Base-by-base conservation (phyloP, 2,797 vertebrate species). In the Dromococcyx pavoninus region DNA sequence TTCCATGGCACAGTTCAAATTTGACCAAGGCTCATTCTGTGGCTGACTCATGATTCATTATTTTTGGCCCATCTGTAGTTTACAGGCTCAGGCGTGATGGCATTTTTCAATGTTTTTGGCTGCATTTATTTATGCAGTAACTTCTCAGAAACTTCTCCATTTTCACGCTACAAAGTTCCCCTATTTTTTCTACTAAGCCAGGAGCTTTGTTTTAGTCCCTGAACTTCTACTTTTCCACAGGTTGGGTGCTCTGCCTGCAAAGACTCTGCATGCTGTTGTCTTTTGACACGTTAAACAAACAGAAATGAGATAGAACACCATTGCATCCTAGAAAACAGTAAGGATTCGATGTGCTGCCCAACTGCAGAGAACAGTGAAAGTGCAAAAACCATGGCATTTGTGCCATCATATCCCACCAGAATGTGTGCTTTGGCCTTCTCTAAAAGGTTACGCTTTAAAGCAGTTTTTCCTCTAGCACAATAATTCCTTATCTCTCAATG, bases 401-500 rank as follows among this genome's bases (percentile, higher is more conserved):
- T 66, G 64, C 37, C 19, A 18, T 56, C 4, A 0, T 57, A 51
- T 57, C 43, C 25, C 30, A 21, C 67, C 37, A 67, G 53, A 73
- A 62, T 15, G 48, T 67, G 22, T 72, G 33, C 32, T 80, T 72
- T 72, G 56, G 69, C 65, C 28, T 80, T 71, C 16, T 80, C 74
- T 64, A 32, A 76, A 67, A 67, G 44, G 18, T 37, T 56, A 17
- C 82, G 7, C 28, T 83, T 67, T 77, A 57, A 86, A 61, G 32
- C 53, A n/a, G 12, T 44, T 80, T 83, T 86, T 65, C 32, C n/a
- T 84, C 21, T 70, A 23, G 37, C 17, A 37, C 46, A 56, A 12
- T 94, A 90, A 70, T 66, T 89, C 54, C 27, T 91, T 50, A 46
- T 88, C 62, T 81, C n/a, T 89, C 62, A 86, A 57, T 78, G 11